phyloP scores from a whole-genome alignment of 1,140 invertebrate genomes.

The Himalopsyche phryganea region DNA sequence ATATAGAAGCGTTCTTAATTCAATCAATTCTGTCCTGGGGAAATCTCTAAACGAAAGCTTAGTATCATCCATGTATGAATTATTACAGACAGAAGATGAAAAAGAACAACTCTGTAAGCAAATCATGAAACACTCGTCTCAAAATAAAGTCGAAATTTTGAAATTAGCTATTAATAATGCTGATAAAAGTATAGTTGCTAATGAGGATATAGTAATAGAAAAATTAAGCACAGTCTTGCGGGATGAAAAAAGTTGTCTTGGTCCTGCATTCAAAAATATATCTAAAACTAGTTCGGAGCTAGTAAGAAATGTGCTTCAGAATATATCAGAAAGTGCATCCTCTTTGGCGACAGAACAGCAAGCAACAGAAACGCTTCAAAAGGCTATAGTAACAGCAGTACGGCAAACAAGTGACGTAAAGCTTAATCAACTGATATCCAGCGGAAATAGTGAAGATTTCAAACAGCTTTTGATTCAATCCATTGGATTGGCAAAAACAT shows the following conservation, averaged over 20 bases:
- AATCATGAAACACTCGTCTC: slow-evolving; percentile 48
- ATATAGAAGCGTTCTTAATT: slow-evolving; percentile 55
- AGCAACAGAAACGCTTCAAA: slow-evolving; percentile 59
- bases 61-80: slow-evolving; percentile 47
- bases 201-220: slow-evolving; percentile 56
- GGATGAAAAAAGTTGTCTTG: slow-evolving; percentile 56
- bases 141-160: slow-evolving; percentile 58
- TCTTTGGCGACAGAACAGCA: slow-evolving; percentile 59
- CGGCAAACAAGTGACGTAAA: slow-evolving; percentile 57
- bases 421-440: slow-evolving; percentile 54
- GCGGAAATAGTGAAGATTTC: slow-evolving; percentile 50
- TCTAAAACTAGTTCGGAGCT: slow-evolving; percentile 55
- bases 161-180: slow-evolving; percentile 55
- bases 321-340: slow-evolving; percentile 56
- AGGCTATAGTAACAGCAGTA: slow-evolving; percentile 59
- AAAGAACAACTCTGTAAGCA: slow-evolving; percentile 50
- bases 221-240: slow-evolving; percentile 57
- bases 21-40: slow-evolving; percentile 49
- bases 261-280: slow-evolving; percentile 58
- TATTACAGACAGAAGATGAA: slow-evolving; percentile 49
- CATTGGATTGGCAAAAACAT: slow-evolving; percentile 64
- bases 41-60: slow-evolving; percentile 50
- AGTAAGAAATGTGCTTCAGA: slow-evolving; percentile 52
- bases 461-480: slow-evolving; percentile 62
- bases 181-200: slow-evolving; percentile 44